Base-by-base conservation (phyloP, 2,888 invertebrate species). In the Drosophila neotestacea region DNA sequence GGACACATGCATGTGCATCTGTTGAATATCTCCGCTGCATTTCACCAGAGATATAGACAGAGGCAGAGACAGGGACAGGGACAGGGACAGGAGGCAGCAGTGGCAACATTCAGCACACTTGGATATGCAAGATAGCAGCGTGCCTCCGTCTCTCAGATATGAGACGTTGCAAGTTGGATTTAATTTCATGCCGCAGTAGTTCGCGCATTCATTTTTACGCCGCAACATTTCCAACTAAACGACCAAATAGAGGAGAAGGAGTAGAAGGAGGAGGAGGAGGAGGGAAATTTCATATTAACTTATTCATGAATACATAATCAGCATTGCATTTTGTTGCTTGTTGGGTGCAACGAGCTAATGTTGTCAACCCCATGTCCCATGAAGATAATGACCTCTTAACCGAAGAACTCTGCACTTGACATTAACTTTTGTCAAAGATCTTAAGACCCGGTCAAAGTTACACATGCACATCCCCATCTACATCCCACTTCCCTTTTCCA, bases 131-230 rank as follows among this genome's bases (percentile, higher is more conserved):
- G 89, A 88, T 88, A 61, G 51, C 65, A 47, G 47, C 64, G 13
- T 28, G 50, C 51, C 39, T 47, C 32, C 30, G 60, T 34, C 50
- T 34, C 50, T 39, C 55, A 44, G 46, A 73, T 74, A 72, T 71
- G 72, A 81, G 74, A 39, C 52, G 52, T 60, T 52, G 62, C 62
- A 54, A 63, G 56, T 89, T 90, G 90, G 89, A 86, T 90, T 90
- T 90, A 90, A 90, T 91, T 91, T 91, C 91, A 90, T 91, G 91
- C 88, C 83, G 86, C 86, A 89, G 89, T 89, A 88, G 90, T 85
- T 89, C 81, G 79, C 88, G 90, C 86, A 82, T 86, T 79, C 81
- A 82, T 78, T 85, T 85, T 88, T 63, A 77, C 75, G 67, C 77
- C 77, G 77, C 77, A 77, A 75, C 78, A 74, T 81, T 90, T 85